Evolutionary conservation across 2,797 vertebrate genomes (phyloP).

Genomic region (Taeniopygia guttata): DNA sequence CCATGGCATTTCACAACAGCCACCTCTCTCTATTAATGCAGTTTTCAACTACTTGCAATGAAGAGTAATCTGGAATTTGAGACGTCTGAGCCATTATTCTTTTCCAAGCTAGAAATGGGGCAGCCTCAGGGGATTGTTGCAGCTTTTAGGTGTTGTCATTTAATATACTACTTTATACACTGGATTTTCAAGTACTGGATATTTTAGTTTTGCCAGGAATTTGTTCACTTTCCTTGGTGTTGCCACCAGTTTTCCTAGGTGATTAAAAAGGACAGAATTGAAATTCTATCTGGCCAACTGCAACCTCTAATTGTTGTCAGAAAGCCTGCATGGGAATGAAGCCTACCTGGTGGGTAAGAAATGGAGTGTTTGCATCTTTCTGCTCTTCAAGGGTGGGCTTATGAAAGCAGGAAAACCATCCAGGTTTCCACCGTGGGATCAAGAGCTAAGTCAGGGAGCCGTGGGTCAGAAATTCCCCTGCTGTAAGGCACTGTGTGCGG

Average conservation of each 20-base stretch:
- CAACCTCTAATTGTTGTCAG: not conserved
- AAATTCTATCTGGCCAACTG: not conserved
- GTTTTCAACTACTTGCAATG: not conserved
- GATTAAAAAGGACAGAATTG: not conserved
- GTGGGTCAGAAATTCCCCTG: not conserved
- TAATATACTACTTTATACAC: not conserved
- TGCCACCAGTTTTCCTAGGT: not conserved
- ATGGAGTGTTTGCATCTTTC: not conserved
- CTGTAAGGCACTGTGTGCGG: not conserved
- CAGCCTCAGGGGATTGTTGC: not conserved
- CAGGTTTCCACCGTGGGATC: not conserved
- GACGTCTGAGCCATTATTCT: not conserved
- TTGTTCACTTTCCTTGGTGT: not conserved
- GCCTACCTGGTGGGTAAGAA: not conserved
- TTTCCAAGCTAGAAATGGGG: not conserved
- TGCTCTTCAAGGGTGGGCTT: not conserved
- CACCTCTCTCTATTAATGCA: not conserved
- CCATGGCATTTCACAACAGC: constrained; percentile 10
- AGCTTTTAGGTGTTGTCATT: not conserved
- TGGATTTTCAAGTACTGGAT: not conserved
- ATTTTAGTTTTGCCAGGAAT: not conserved
- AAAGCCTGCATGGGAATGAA: not conserved
- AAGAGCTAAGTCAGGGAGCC: not conserved
- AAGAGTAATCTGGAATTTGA: not conserved
- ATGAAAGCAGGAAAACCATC: not conserved